These are phyloP conservation scores for Solenodon paradoxus DNA, from an alignment of 2,113 vertebrate genomes.

Conservation along the genomic window DNA sequence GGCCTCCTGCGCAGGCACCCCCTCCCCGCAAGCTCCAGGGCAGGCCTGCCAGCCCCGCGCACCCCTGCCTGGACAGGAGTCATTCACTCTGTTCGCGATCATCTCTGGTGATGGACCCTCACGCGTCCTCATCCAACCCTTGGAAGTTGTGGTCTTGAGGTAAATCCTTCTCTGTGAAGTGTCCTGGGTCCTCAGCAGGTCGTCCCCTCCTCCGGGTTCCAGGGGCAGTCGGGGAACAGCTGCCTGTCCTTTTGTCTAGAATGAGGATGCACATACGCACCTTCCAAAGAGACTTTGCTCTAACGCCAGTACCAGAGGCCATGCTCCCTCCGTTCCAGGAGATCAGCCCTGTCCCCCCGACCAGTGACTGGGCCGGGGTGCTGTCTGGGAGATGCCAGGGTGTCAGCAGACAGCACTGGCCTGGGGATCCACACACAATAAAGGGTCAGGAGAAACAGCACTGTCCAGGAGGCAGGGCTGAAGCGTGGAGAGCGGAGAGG, in stretches of 20 bases:
- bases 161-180: background rate
- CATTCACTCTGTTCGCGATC: background rate
- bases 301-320: background rate
- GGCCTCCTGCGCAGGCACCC: background rate
- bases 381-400: background rate
- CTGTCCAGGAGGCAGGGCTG: too few relatives aligned
- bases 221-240: background rate
- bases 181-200: background rate
- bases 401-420: rapidly evolving
- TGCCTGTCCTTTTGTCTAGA: background rate
- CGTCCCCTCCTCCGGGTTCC: background rate
- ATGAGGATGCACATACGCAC: background rate
- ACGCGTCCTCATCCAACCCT: background rate
- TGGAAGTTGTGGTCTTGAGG: background rate
- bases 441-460: background rate
- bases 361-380: too few relatives aligned
- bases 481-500: rapidly evolving
- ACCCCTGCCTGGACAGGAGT: background rate
- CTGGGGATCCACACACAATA: background rate
- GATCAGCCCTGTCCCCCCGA: background rate
- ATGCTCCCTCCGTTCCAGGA: background rate
- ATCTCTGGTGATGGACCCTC: too few relatives aligned
- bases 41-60: background rate
- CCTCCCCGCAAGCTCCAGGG: rapidly evolving
- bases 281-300: background rate